Base-by-base conservation (phyloP, 1,140 invertebrate species). In the Hermetia illucens region DNA sequence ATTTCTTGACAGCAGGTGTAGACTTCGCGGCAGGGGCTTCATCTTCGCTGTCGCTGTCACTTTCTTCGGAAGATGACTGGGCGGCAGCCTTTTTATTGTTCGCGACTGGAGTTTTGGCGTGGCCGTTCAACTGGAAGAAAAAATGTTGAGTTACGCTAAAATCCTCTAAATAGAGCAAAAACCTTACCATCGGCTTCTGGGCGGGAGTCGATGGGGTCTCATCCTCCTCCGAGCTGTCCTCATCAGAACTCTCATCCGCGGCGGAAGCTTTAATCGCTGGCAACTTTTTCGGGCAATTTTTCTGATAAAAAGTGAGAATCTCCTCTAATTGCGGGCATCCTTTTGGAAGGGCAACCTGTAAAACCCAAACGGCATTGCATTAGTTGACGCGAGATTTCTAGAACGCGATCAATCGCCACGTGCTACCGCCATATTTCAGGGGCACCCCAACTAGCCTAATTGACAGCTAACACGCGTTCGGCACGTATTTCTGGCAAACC, bases 311-410 rank as follows among this genome's bases (percentile, higher is more conserved):
- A 15, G 56, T 47, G 15, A 66, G 46, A 4, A 74, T 53, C 0
- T 73, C 68, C 1, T 42, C n/a, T 3, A 74, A 46, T 8, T 55
- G 60, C 2, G 71, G 69, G 2, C 59, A 63, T 33, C 66, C 68
- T 48, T 72, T 70, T 3, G 56, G 56, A 6, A 72, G 43, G 10
- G 41, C 22, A 22, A 53, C 46, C 68, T 70, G 35, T 32, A 58
- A 62, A 20, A 39, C 13, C 29, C 34, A 40, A 21, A 46, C 20
- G 35, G 29, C 21, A 37, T 25, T 37, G n/a, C 10, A 36, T 29
- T 10, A 32, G 16, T 21, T 29, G 5, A 34, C 29, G n/a, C n/a
- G n/a, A n/a, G n/a, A n/a, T n/a, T n/a, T n/a, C n/a, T n/a, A n/a
- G n/a, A n/a, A n/a, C n/a, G n/a, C n/a, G n/a, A n/a, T n/a, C n/a